A percentile compares a stretch with the other conserved stretches of the same genome.
Evolutionary conservation across 2,888 invertebrate species (phyloP).

Genomic region (Rhyacophila evoluta): DNA sequence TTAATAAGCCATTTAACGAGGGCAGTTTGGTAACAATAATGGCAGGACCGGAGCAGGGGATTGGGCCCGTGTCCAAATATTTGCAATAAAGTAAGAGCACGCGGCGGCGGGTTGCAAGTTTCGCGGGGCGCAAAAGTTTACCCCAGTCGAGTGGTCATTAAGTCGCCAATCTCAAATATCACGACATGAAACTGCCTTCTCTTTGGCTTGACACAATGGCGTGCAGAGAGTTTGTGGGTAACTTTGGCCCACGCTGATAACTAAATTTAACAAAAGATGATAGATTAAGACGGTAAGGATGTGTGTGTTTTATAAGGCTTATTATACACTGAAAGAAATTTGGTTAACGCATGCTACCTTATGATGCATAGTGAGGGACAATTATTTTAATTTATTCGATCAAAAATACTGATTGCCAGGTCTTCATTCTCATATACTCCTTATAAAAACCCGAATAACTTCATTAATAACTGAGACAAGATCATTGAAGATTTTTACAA

Average conservation of each 20-base stretch:
- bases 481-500: no score
- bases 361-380: no score
- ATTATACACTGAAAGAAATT: no score
- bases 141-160: constrained; percentile 16
- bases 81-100: constrained; percentile 48
- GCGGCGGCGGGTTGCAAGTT: constrained; percentile 31
- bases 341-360: no score
- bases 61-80: constrained; percentile 50
- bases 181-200: constrained; percentile 6
- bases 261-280: neutral
- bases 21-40: constrained; percentile 35
- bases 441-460: no score
- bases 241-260: neutral
- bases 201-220: neutral
- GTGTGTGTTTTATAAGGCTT: no score
- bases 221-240: neutral
- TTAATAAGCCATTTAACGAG: constrained; percentile 48
- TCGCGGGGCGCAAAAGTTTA: neutral
- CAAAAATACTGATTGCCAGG: no score
- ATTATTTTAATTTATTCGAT: no score
- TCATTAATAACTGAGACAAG: no score
- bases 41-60: constrained; percentile 30
- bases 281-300: no score
- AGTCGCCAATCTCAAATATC: neutral
- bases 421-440: no score